Percentiles rank a stretch among this genome's conserved stretches.
Conservation (phyloP, 2,888 invertebrate genomes). For the Agonopterix heracliana region DNA sequence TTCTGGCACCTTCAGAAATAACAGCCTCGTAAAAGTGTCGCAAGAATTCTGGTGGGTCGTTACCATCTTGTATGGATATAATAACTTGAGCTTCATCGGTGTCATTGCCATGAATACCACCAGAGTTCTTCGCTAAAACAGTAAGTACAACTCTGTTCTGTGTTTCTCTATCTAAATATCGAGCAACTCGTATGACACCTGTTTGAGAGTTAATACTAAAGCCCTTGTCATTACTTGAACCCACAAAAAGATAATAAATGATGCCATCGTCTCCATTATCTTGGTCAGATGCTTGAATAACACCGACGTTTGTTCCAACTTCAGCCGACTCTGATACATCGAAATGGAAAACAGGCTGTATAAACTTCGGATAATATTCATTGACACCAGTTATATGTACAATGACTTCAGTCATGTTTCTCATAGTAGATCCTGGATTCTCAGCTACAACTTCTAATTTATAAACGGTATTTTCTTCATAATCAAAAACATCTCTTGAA, state of each 20-base stretch:
- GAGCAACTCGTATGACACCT: constrained; percentile 89
- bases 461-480: constrained; percentile 87
- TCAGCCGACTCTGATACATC: constrained; percentile 95
- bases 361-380: constrained; percentile 91
- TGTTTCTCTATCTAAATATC: constrained; percentile 89
- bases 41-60: constrained; percentile 96
- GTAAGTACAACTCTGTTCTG: constrained; percentile 92
- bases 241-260: constrained; percentile 94
- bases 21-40: constrained; percentile 85
- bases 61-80: constrained; percentile 95
- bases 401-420: constrained; percentile 81
- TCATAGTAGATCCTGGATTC: constrained; percentile 91
- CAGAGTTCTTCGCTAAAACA: constrained; percentile 95
- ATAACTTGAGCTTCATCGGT: constrained; percentile 97
- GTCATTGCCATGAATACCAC: constrained; percentile 95
- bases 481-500: constrained; percentile 88
- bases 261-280: constrained; percentile 91
- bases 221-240: constrained; percentile 93
- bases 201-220: constrained; percentile 90
- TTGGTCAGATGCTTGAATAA: constrained; percentile 91
- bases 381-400: constrained; percentile 90
- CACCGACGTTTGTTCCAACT: constrained; percentile 89
- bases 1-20: constrained; percentile 86
- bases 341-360: constrained; percentile 93
- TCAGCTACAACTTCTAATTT: constrained; percentile 86